These are phyloP conservation scores for Hycleus cichorii DNA, from an alignment of 1,140 invertebrate species.

Conservation along the genomic window DNA sequence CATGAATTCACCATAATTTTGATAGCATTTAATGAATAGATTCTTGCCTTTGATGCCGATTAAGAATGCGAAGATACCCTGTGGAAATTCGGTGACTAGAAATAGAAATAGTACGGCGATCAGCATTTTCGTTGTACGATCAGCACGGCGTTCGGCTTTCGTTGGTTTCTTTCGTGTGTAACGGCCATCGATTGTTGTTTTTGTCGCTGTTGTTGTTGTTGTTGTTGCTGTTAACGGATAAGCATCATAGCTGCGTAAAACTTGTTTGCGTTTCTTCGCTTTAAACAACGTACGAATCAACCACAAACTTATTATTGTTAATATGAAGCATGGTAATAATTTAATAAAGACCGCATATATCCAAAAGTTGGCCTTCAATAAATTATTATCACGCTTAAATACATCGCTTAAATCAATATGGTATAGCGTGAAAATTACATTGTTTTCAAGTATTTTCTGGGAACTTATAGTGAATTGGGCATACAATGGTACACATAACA, in stretches of 20 bases:
- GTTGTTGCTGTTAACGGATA: constrained; percentile 40
- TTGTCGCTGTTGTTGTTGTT: constrained; percentile 18
- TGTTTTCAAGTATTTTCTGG: constrained; percentile 39
- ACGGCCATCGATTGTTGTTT: neutral
- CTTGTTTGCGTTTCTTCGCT: constrained; percentile 60
- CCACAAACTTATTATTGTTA: constrained; percentile 74
- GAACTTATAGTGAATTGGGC: constrained; percentile 56
- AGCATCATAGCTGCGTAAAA: constrained; percentile 54
- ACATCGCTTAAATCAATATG: constrained; percentile 53
- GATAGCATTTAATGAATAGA: constrained; percentile 68
- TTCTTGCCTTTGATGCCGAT: constrained; percentile 64
- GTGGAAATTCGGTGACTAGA: constrained; percentile 80
- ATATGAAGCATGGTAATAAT: constrained; percentile 72
- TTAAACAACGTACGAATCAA: constrained; percentile 67
- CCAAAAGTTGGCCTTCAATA: constrained; percentile 78
- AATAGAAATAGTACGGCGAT: constrained; percentile 81
- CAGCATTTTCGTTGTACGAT: constrained; percentile 85
- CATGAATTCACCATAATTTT: constrained; percentile 81
- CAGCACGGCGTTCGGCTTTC: constrained; percentile 62
- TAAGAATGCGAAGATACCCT: constrained; percentile 66
- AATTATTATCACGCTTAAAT: constrained; percentile 50
- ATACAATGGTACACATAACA: constrained; percentile 75
- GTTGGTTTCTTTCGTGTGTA: constrained; percentile 36
- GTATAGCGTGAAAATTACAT: constrained; percentile 50
- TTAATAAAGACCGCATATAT: constrained; percentile 79